A percentile compares a stretch with the other conserved stretches of the same genome.
Conservation (phyloP, 2,797 vertebrate genomes). For the Allobates femoralis region DNA sequence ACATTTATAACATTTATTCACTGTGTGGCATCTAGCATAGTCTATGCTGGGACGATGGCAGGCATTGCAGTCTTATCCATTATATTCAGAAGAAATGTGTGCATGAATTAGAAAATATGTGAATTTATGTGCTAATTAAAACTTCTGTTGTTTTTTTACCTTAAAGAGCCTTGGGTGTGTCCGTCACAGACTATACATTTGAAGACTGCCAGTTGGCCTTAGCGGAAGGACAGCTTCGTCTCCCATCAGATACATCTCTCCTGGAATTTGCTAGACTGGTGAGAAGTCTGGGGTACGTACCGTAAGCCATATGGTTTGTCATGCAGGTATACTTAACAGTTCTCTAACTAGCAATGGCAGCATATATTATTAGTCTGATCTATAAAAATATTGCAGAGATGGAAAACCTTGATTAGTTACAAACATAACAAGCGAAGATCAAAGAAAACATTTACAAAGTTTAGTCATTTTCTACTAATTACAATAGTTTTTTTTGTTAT, state of each 20-base stretch:
- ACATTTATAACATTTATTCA: neutral
- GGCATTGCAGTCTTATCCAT: neutral
- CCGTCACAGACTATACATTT: slow-evolving; percentile 96
- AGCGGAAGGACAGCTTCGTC: slow-evolving; percentile 91
- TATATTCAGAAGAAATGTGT: neutral
- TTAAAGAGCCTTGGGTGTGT: slow-evolving; percentile 86
- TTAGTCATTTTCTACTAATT: neutral
- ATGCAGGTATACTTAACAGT: neutral
- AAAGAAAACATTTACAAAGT: neutral
- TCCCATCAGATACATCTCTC: slow-evolving; percentile 93
- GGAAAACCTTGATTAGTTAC: neutral
- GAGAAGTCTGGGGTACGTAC: slow-evolving; percentile 90
- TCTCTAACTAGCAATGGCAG: neutral
- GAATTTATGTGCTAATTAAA: neutral
- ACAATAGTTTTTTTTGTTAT: neutral
- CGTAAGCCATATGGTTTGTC: neutral
- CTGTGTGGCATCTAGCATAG: neutral
- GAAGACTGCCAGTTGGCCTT: slow-evolving; percentile 98
- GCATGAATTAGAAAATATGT: neutral
- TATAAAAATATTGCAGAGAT: neutral
- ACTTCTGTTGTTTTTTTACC: slow-evolving; percentile 47
- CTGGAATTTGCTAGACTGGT: slow-evolving; percentile 94
- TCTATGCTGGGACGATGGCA: neutral
- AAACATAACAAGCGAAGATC: neutral
- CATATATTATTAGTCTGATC: neutral